Base-by-base conservation (phyloP, 2,888 invertebrate species). In the Keiferia lycopersicella region DNA sequence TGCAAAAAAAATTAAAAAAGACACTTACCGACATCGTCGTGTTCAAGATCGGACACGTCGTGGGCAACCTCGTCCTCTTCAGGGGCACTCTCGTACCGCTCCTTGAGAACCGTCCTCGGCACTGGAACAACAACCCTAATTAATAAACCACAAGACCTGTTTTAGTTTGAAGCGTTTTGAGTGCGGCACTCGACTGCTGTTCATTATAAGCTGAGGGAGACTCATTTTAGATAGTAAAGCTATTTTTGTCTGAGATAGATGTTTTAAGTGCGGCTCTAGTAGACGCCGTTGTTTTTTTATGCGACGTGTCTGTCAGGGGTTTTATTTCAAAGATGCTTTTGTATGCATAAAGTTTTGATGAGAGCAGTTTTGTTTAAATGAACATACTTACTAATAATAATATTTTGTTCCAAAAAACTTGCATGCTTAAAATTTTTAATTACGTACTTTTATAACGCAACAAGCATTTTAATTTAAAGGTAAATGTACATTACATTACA, bases 31-130 rank as follows among this genome's bases (percentile, higher is more conserved):
- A 92, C 88, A 71, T 92, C 92, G 69, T 93, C 91, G 76, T 88
- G 86, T 73, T 90, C 88, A 76, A 87, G 83, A 80, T 89, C 88
- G 65, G 88, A 83, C 76, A 83, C 87, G 73, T 88, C 91, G 74
- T 90, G 93, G 71, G 93, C 92, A 68, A 94, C 93, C 82, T 97
- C 97, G 82, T 97, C 97, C 69, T 94, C 93, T 83, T 96, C 96
- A 59, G 95, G 93, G 34, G 94, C 94, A 67, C 95, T 96, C 79
- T 96, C 96, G 86, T 95, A 96, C 71, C 95, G 94, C 84, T 96
- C 96, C 80, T 96, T 96, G 67, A 97, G 90, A 63, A 97, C 96
- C 80, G 95, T 95, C 69, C 96, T 93, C 3, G 96, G 97, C 69
- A 97, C 97, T 97, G 91, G 79, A 83, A 83, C 68, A 67, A 69